phyloP scores from a whole-genome alignment of 2,888 invertebrate species.

The Aspidapion aeneum region DNA sequence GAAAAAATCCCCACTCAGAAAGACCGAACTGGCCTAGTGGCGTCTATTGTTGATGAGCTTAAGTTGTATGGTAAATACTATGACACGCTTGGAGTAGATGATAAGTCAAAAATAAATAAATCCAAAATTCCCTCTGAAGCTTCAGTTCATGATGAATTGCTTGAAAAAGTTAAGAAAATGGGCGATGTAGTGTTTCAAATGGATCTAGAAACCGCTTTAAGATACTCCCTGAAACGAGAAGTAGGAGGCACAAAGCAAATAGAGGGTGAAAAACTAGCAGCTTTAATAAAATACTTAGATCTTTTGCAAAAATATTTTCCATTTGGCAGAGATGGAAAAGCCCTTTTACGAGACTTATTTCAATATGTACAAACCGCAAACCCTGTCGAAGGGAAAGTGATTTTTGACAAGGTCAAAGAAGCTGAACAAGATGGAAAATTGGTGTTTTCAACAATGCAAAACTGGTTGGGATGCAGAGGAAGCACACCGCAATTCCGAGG shows the following conservation, averaged over 20 bases:
- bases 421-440: slow-evolving; percentile 54
- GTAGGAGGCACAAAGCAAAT: slow-evolving; percentile 68
- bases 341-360: slow-evolving; percentile 60
- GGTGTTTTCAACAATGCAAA: slow-evolving; percentile 53
- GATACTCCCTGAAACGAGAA: slow-evolving; percentile 78
- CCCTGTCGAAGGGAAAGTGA: slow-evolving; percentile 57
- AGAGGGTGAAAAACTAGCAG: slow-evolving; percentile 65
- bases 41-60: slow-evolving; percentile 55
- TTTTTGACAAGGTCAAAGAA: slow-evolving; percentile 53
- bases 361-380: slow-evolving; percentile 51
- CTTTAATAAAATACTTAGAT: slow-evolving; percentile 70
- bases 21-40: slow-evolving; percentile 39
- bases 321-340: slow-evolving; percentile 62
- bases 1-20: slow-evolving; percentile 17
- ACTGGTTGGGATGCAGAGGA: slow-evolving; percentile 82
- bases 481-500: slow-evolving; percentile 74
- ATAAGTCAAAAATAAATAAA: neutral
- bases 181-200: slow-evolving; percentile 72
- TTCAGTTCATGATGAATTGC: slow-evolving; percentile 21
- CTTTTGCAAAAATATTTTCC: slow-evolving; percentile 79
- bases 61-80: slow-evolving; percentile 36
- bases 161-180: slow-evolving; percentile 42
- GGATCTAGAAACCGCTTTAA: slow-evolving; percentile 84
- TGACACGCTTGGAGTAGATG: neutral
- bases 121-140: neutral